Percentiles rank a stretch among this genome's conserved stretches.
These are phyloP conservation scores for Euborellia annulipes DNA, from an alignment of 1,140 invertebrate species.

Conservation along the genomic window DNA sequence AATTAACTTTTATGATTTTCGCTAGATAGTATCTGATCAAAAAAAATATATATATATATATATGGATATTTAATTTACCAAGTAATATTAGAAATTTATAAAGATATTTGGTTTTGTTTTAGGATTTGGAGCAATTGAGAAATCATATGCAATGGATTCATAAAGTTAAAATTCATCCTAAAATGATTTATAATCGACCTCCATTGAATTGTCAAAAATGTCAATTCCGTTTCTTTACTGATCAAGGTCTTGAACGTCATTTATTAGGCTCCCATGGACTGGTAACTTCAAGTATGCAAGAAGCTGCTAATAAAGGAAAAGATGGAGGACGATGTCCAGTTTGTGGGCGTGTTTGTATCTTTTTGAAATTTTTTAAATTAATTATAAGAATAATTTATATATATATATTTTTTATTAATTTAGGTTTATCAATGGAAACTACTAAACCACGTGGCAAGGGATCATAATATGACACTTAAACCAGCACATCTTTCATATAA, in stretches of 20 bases:
- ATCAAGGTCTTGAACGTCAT: conserved; percentile 79
- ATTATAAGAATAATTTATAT: background rate
- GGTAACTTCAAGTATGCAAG: conserved; percentile 90
- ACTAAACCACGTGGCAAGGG: conserved; percentile 74
- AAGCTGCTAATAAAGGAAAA: conserved; percentile 85
- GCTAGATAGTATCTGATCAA: too few species aligned
- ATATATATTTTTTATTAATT: conserved; percentile 16
- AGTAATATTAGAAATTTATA: too few species aligned
- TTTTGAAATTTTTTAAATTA: background rate
- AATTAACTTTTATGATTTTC: too few species aligned
- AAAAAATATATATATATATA: too few species aligned
- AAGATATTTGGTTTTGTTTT: conserved; percentile 19
- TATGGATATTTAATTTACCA: too few species aligned
- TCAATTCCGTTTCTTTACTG: conserved; percentile 72
- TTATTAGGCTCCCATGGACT: conserved; percentile 82
- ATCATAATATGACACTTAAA: conserved; percentile 79
- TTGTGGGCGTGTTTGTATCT: conserved; percentile 61
- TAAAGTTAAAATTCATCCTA: conserved; percentile 90
- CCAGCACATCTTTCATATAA: conserved; percentile 86
- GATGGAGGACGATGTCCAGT: conserved; percentile 85
- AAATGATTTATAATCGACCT: conserved; percentile 88
- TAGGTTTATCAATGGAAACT: conserved; percentile 86
- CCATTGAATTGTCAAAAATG: conserved; percentile 92
- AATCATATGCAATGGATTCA: conserved; percentile 95
- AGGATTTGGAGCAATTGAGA: conserved; percentile 75